Base-by-base conservation (phyloP, 1,140 invertebrate species). In the Odontomachus brunneus region DNA sequence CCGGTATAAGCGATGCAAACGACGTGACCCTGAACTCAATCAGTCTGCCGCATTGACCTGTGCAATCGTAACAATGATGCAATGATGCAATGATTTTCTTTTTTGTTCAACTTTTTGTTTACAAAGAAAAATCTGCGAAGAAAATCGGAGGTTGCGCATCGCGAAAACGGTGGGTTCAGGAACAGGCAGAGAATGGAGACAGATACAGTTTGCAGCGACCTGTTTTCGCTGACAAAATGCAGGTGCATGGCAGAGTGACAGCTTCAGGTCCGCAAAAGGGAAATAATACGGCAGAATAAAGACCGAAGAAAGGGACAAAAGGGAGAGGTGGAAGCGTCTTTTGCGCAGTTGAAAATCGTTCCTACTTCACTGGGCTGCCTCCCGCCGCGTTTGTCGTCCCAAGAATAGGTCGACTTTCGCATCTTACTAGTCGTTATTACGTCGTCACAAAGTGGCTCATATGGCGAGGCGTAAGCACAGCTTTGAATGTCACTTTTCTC, bases 191-290 rank as follows among this genome's bases (percentile, higher is more conserved):
- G n/a, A n/a, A n/a, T n/a, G n/a, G n/a, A n/a, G n/a, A n/a, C n/a
- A n/a, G n/a, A n/a, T n/a, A n/a, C n/a, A 88, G 91, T 91, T 89
- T 91, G 91, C 86, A 90, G 89, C 85, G 89, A 91, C 91, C 90
- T 91, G 91, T 90, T 90, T 88, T 3, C 29, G 29, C 29, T 33
- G 2, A 5, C 78, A 81, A 86, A 81, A 86, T 84, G 91, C 92
- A 93, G 91, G 91, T 92, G 91, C 90, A 91, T 87, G n/a, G n/a
- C n/a, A n/a, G n/a, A n/a, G 29, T 87, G 60, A 67, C 83, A 57
- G 63, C 84, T 87, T 80, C 86, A 81, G 12, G 19, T 4, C 29
- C 29, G 72, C 51, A 65, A 81, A 74, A 87, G 88, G 90, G 91
- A 91, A 90, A 90, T 85, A 86, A 86, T 84, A 71, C 57, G 75